Base-by-base conservation (phyloP, 2,888 invertebrate genomes). In the Keiferia lycopersicella region DNA sequence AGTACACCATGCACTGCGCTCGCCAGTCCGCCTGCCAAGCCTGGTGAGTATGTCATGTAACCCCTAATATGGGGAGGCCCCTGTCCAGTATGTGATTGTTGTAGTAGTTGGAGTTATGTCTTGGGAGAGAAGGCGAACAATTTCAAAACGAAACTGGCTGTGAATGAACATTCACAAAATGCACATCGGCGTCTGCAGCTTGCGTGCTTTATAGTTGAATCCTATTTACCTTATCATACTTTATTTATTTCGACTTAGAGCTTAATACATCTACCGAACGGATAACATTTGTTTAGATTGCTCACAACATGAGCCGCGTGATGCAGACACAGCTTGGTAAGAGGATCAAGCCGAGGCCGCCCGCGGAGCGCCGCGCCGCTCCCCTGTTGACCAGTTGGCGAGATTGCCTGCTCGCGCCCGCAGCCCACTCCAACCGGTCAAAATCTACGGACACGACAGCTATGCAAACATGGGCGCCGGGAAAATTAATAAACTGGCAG, bases 301-400 rank as follows among this genome's bases (percentile, higher is more conserved):
- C n/a, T 45, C 45, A n/a, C 16, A 16, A 45, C 16, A 34, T 10
- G 34, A 34, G 34, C 3, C 34, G 34, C 45, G n/a, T 45, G 45
- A 45, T 45, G 45, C 45, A 45, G 45, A n/a, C n/a, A 16, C 45
- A 45, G 45, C 45, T 45, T n/a, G 12, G 8, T 45, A 45, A 53
- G 20, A 50, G 51, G 62, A 64, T 65, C 30, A 53, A 12, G 41
- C 3, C 41, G n/a, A 22, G 59, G 26, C 26, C 60, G 16, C 65
- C 65, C 57, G 61, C 64, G 61, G 63, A 30, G 64, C 66, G 63
- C 64, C 22, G 51, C 51, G 68, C 62, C 64, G 34, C 34, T 1
- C 26, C 30, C 38, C 57, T 65, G 65, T 66, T 77, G 79, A 75
- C 79, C 80, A 77, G 69, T 75, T 78, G 80, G 75, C 62, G 53